phyloP scores from a whole-genome alignment of 2,888 invertebrate genomes.

The Polyommatus icarus region DNA sequence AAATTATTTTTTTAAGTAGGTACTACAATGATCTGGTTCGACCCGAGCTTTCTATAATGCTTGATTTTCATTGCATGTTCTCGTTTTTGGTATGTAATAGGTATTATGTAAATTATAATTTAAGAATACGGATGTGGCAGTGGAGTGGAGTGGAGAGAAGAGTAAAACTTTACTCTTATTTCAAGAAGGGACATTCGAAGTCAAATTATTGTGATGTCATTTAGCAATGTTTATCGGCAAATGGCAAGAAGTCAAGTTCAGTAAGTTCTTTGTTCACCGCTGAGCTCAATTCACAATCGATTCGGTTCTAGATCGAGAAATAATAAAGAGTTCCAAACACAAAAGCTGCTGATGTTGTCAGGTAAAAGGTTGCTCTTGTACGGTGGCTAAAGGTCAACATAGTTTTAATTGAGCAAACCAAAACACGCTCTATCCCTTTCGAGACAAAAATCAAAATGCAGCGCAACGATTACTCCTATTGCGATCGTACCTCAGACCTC shows the following conservation, averaged over 20 bases:
- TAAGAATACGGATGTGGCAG: too few species aligned
- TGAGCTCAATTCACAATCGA: background rate
- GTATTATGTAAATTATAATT: too few species aligned
- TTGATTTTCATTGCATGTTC: background rate
- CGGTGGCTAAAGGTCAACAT: slow-evolving; percentile 39
- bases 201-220: background rate
- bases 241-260: background rate
- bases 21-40: background rate
- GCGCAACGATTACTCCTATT: slow-evolving; percentile 11
- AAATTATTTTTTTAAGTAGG: background rate
- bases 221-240: background rate
- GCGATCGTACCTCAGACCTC: slow-evolving; percentile 29
- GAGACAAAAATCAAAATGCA: slow-evolving; percentile 34
- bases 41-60: too few species aligned
- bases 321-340: slow-evolving; percentile 37
- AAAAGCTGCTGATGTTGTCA: slow-evolving; percentile 36
- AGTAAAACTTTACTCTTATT: too few species aligned
- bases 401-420: slow-evolving; percentile 35
- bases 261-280: background rate
- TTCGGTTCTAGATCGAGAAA: slow-evolving; percentile 10
- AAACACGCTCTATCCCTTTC: slow-evolving; percentile 27
- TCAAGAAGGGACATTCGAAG: too few species aligned
- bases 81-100: too few species aligned
- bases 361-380: slow-evolving; percentile 40
- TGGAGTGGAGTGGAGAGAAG: too few species aligned